Evolutionary conservation across 2,113 vertebrate genomes (phyloP), one percentile per base, ranked within the genome.

Genomic region (Nothocercus julius): DNA sequence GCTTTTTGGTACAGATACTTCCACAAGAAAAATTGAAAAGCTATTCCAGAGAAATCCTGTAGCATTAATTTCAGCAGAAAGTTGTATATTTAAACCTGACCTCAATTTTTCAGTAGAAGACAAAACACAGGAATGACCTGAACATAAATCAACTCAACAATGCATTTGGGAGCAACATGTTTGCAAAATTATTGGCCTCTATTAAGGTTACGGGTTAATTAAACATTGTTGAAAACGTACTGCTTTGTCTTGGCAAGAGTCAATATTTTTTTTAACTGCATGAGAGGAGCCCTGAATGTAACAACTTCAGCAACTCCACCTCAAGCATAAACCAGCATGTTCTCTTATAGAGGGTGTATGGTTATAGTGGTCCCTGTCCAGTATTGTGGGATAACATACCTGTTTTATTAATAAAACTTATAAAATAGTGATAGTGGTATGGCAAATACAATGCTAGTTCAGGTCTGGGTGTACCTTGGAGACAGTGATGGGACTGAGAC

Each of bases 401-500:
- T 36, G 21, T 13, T 56, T 30, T 58, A 58, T 32, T 58, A 32
- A 32, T 32, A 58, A 32, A 58, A 32, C 54, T 18, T 58, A 18
- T 32, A 58, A 32, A 58, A 58, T 76, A 8, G 2, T 32, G 77
- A 49, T 0, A 53, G 44, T 3, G 51, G 13, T 1, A 42, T 70
- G 92, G 76, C 80, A 76, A 86, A 42, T 54, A 76, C 73, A 0
- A 5, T 5, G 34, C 19, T 58, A 75, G 25, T 36, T 34, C n/a
- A 0, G n/a, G 64, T 28, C 64, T 85, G 53, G 19, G 73, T 14
- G 61, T 97, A 99, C 99, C 99, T 99, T 99, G 86, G 99, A 99
- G 59, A 98, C 97, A 0, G 98, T 98, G 97, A 99, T 85, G 25
- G 99, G 99, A 73, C 98, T 99, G 82, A 99, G 98, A 90, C 99